Evolutionary conservation across 2,888 invertebrate species (phyloP).

Genomic region (Phengaris alcon): DNA sequence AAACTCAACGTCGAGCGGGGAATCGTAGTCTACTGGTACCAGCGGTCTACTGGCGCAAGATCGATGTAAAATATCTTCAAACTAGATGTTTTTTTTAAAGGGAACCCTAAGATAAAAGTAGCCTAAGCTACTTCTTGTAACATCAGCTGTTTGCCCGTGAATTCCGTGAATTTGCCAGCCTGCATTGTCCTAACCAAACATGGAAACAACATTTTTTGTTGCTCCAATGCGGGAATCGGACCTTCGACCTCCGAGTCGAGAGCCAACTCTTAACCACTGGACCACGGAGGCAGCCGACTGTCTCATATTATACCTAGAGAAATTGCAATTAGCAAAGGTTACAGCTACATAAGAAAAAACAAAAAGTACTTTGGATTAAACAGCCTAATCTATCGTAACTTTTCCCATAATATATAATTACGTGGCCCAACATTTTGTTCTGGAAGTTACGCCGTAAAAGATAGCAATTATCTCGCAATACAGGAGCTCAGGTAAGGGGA

Average conservation of each 20-base stretch:
- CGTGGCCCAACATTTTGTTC: conserved; percentile 22
- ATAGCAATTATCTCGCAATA: conserved; percentile 24
- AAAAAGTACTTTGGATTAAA: conserved; percentile 5
- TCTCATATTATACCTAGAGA: conserved; percentile 34
- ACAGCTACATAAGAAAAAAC: conserved; percentile 51
- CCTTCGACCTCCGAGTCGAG: no score
- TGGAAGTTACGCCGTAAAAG: conserved; percentile 17
- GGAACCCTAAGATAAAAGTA: no score
- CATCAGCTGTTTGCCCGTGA: no score
- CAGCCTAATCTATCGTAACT: conserved; percentile 15
- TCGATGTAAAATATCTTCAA: no score
- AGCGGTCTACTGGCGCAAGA: not conserved
- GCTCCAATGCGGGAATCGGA: no score
- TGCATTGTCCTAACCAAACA: no score
- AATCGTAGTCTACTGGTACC: not conserved
- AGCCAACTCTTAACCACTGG: no score
- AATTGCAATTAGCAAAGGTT: conserved; percentile 67
- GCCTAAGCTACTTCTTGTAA: no score
- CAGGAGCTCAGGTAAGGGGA: conserved; percentile 17
- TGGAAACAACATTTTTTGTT: no score
- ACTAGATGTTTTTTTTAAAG: no score
- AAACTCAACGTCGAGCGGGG: conserved; percentile 51
- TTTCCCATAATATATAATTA: conserved; percentile 27
- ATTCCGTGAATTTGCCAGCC: no score
- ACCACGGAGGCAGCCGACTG: no score